A percentile compares a stretch with the other conserved stretches of the same genome.
Conservation (phyloP, 2,113 vertebrate species). For the Nerophis ophidion region DNA sequence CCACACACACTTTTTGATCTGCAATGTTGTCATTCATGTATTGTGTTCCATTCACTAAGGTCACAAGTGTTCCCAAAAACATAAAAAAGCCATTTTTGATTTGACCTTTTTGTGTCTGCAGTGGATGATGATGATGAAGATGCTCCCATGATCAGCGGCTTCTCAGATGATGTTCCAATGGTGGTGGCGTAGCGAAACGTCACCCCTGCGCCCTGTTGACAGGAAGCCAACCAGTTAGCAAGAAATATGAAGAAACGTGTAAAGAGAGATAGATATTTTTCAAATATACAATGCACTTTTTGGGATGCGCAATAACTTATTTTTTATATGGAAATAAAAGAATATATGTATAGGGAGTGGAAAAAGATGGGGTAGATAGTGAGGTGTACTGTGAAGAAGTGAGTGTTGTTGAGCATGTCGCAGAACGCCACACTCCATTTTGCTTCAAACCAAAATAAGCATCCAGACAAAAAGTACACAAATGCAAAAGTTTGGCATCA, state of each 20-base stretch:
- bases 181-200: constrained; percentile 85
- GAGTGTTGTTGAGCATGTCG: constrained; percentile 45
- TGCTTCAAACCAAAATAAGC: constrained; percentile 66
- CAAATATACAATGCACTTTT: constrained; percentile 76
- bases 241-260: constrained; percentile 43
- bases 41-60: background rate
- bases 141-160: constrained; percentile 95
- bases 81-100: background rate
- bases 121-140: constrained; percentile 97
- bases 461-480: constrained; percentile 35
- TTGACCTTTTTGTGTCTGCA: constrained; percentile 35
- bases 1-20: background rate
- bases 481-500: background rate
- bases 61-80: background rate
- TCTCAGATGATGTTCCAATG: constrained; percentile 98
- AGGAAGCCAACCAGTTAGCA: constrained; percentile 27
- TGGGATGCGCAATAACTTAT: constrained; percentile 81
- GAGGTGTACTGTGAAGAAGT: constrained; percentile 67
- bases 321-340: constrained; percentile 70
- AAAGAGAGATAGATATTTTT: constrained; percentile 72
- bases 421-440: constrained; percentile 39
- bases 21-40: background rate
- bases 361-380: constrained; percentile 43
- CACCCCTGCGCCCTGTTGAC: constrained; percentile 5
- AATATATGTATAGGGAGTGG: constrained; percentile 37